Percentiles rank a stretch among this genome's conserved stretches.
Evolutionary conservation across 1,140 invertebrate genomes (phyloP).

Genomic region (Drosophila mauritiana): DNA sequence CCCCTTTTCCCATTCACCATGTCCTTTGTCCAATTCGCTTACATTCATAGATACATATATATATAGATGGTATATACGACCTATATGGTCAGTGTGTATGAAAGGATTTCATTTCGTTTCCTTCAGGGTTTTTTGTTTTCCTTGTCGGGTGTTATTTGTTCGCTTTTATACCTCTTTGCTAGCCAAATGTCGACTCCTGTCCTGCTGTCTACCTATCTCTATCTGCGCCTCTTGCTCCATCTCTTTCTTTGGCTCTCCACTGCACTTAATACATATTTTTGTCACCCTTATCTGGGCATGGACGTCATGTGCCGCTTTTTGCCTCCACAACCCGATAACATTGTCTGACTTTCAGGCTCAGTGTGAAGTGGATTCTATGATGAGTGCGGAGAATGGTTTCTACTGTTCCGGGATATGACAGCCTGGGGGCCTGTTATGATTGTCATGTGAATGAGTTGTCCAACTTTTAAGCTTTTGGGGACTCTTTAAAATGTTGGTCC

Average conservation of each 20-base stretch:
- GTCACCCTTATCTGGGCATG: constrained; percentile 79
- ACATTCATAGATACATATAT: constrained; percentile 21
- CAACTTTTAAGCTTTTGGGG: constrained; percentile 21
- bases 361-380: constrained; percentile 49
- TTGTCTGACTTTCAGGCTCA: constrained; percentile 56
- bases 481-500: constrained; percentile 12
- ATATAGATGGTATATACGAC: neutral
- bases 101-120: constrained; percentile 78
- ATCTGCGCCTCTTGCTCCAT: constrained; percentile 9
- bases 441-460: constrained; percentile 67
- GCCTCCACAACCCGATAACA: constrained; percentile 58
- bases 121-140: constrained; percentile 52
- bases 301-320: constrained; percentile 59
- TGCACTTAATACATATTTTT: constrained; percentile 82
- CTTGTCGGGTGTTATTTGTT: constrained; percentile 57
- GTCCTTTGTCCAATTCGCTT: constrained; percentile 40
- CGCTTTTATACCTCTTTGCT: constrained; percentile 71
- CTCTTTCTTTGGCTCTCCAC: constrained; percentile 33
- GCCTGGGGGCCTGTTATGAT: constrained; percentile 68
- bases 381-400: constrained; percentile 37
- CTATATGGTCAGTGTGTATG: constrained; percentile 48
- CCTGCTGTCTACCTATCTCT: constrained; percentile 25
- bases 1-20: constrained; percentile 16
- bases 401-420: constrained; percentile 18
- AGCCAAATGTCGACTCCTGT: constrained; percentile 44